Evolutionary conservation across 2,113 vertebrate species (phyloP), one percentile per base, ranked within the genome.

Genomic region (Cynopterus brachyotis): DNA sequence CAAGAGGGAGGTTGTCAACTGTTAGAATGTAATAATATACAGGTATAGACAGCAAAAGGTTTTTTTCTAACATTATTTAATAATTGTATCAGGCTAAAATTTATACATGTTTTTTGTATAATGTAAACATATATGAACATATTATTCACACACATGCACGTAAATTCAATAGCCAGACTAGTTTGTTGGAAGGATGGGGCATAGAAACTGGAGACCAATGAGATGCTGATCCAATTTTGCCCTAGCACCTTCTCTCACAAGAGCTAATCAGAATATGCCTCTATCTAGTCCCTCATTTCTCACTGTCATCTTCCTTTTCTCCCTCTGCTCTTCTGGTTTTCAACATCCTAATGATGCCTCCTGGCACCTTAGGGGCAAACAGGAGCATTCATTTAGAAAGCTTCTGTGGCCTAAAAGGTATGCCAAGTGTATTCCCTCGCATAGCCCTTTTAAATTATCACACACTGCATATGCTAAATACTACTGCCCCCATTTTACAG

Each of bases 41-140:
- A 50, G 50, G 0, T 42, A 17, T 59, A 30, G 10, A 67, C 6
- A 17, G n/a, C 9, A 55, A 42, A 86, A 9, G 2, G 0, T 1
- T 62, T 69, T 55, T 30, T 81, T 64, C 10, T 64, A 72, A 40
- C 0, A 16, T 4, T 16, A 53, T 70, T 67, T 93, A 78, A 81
- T 20, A 85, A 91, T 66, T 60, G 30, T 20, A 47, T 45, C 17
- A 22, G 16, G 40, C 9, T 89, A 10, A 9, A 57, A 86, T 82
- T 53, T 62, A 30, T 85, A 82, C 11, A n/a, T 64, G 60, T 4
- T 62, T 62, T 84, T 83, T 30, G 9, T 50, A 73, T 93, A 42
- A 50, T 53, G 5, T 75, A 78, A 62, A 28, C 3, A 47, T 45
- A 55, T 78, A 1, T 20, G 50, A 13, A 50, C 50, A 16, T 17